These are phyloP conservation scores for Eubasilissa regina DNA, from an alignment of 1,140 invertebrate genomes.

Conservation along the genomic window DNA sequence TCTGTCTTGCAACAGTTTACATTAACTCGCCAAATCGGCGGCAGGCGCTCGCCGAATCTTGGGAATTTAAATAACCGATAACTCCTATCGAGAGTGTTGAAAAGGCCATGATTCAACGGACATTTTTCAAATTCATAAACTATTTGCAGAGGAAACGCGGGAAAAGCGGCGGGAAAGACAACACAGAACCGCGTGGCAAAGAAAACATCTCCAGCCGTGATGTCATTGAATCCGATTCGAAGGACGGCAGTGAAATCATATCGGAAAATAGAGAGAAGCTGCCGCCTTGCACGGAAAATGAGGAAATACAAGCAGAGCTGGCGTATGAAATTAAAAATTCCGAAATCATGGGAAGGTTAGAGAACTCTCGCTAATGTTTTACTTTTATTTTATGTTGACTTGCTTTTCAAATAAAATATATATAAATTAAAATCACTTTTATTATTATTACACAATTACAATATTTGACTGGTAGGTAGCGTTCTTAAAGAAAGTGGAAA, in stretches of 20 bases:
- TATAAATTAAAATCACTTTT: no score
- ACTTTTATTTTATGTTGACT: not conserved
- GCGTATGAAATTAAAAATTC: slow-evolving; percentile 72
- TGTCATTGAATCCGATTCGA: slow-evolving; percentile 33
- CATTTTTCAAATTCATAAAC: slow-evolving; percentile 44
- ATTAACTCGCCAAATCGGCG: not conserved
- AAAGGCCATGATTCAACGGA: slow-evolving; percentile 46
- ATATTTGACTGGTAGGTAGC: no score
- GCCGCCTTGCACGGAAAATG: slow-evolving; percentile 1
- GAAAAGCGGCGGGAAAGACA: slow-evolving; percentile 66
- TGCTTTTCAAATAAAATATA: no score
- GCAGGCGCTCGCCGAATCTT: not conserved
- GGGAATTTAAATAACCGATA: not conserved
- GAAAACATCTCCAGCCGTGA: slow-evolving; percentile 51
- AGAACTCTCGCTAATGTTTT: not conserved
- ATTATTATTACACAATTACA: no score
- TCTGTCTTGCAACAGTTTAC: not conserved
- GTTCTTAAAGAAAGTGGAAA: no score
- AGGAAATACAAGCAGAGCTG: slow-evolving; percentile 54
- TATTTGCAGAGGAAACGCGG: slow-evolving; percentile 68
- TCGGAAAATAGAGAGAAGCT: slow-evolving; percentile 17
- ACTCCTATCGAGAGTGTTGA: slow-evolving; percentile 9
- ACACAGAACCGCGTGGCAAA: slow-evolving; percentile 52
- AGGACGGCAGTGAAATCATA: not conserved
- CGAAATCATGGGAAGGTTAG: slow-evolving; percentile 71